Evolutionary conservation across 2,113 vertebrate genomes (phyloP).

Genomic region (Camelus bactrianus): DNA sequence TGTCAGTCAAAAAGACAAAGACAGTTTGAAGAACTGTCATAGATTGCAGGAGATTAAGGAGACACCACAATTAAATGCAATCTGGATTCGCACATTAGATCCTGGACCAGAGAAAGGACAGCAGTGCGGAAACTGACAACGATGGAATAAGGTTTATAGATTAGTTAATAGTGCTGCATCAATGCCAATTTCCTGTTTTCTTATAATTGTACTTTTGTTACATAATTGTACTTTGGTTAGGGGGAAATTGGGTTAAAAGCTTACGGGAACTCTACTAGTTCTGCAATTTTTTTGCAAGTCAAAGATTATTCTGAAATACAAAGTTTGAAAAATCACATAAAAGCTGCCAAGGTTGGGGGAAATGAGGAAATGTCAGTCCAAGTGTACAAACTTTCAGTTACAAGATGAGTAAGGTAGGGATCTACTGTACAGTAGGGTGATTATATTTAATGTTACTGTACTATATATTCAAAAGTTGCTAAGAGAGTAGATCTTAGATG

Average conservation of each 20-base stretch:
- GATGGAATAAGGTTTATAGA: not conserved
- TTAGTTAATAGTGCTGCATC: not conserved
- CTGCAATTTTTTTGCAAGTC: not conserved
- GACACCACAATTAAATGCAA: not conserved
- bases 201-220: not conserved
- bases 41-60: not conserved
- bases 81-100: not conserved
- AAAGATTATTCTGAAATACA: conserved; percentile 8
- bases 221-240: not conserved
- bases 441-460: too few species aligned
- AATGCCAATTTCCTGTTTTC: not conserved
- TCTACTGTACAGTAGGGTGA: too few species aligned
- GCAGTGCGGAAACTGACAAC: not conserved
- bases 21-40: not conserved
- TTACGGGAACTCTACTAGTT: not conserved
- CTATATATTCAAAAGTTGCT: too few species aligned
- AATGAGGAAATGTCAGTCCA: too few species aligned
- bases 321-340: not conserved
- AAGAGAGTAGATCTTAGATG: too few species aligned
- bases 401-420: too few species aligned
- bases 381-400: too few species aligned
- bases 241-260: not conserved
- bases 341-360: too few species aligned
- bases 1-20: not conserved
- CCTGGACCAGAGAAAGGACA: not conserved